These are phyloP conservation scores for Copidosoma floridanum DNA, from an alignment of 1,140 invertebrate species.

Conservation along the genomic window DNA sequence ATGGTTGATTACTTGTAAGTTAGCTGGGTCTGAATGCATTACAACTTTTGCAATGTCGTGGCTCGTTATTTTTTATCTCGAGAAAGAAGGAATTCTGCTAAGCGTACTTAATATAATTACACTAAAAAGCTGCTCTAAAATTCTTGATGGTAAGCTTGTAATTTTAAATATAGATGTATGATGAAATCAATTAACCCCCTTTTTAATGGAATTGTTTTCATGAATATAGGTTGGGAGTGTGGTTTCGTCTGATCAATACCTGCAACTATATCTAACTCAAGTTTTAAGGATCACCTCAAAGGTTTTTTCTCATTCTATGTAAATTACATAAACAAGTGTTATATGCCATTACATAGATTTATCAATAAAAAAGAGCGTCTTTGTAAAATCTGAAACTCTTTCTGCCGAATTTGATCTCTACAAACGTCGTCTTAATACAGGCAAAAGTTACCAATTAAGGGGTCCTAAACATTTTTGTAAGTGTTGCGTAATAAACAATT, in stretches of 20 bases:
- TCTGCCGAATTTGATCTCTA: constrained; percentile 16
- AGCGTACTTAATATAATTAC: constrained; percentile 3
- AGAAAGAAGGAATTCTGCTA: constrained; percentile 24
- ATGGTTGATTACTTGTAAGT: constrained; percentile 42
- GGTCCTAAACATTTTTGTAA: constrained; percentile 38
- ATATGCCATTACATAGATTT: constrained; percentile 54
- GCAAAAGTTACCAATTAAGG: constrained; percentile 21
- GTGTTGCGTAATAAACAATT: constrained; percentile 58
- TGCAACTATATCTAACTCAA: not conserved
- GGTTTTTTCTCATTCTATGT: constrained; percentile 58
- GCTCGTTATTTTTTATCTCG: constrained; percentile 37
- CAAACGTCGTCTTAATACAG: not conserved
- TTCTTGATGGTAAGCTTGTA: constrained; percentile 15
- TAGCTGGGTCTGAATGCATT: constrained; percentile 16
- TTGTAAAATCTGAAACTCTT: not conserved
- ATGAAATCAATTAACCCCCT: not conserved
- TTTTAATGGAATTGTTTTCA: not conserved
- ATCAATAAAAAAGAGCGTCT: constrained; percentile 4
- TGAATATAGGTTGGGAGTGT: constrained; percentile 21
- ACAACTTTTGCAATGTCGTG: constrained; percentile 29
- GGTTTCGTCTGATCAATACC: constrained; percentile 25
- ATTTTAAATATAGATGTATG: not conserved
- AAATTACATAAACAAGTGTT: constrained; percentile 51
- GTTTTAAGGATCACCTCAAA: constrained; percentile 31
- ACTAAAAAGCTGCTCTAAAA: constrained; percentile 3